Base-by-base conservation (phyloP, 1,140 invertebrate genomes). In the Pinna nobilis region DNA sequence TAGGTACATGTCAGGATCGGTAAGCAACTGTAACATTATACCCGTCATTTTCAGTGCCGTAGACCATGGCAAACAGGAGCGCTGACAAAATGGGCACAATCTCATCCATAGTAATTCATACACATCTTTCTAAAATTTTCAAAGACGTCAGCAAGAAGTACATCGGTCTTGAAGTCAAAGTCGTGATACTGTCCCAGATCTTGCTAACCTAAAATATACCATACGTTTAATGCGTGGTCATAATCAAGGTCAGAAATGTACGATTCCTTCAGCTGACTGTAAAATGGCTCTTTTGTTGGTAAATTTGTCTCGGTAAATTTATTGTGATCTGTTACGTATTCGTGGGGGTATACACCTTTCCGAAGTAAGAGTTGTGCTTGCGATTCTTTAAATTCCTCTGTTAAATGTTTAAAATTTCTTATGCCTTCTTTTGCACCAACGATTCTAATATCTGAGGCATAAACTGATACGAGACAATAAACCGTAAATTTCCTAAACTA, bases 101-200 rank as follows among this genome's bases (percentile, higher is more conserved):
- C 85, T 30, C 86, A 57, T 25, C 57, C 44, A 68, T 80, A 86
- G 11, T 64, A 28, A 7, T 69, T 55, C 18, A 76, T 1, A 47
- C 61, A 75, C 5, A 70, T 23, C 9, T 77, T 49, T 69, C 82
- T 60, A 60, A 82, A 91, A 78, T 89, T 88, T 85, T 90, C 88
- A 82, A 91, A 90, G n/a, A 91, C 78, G 81, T 91, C 89, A 5
- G 80, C 83, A 23, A 80, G 49, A 1, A 71, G 9, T 13, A 68
- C 63, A 61, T 80, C 78, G 9, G 74, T 71, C 23, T 72, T 49
- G n/a, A 73, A 20, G 78, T 90, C 90, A 39, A 90, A 71, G 68
- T 89, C 86, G 28, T 85, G 78, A 79, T 88, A 90, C 32, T 90
- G 82, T 15, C 83, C 75, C 28, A 90, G 33, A 64, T 60, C 84